Conservation (phyloP, 1,140 invertebrate species). For the Bombus terrestris region DNA sequence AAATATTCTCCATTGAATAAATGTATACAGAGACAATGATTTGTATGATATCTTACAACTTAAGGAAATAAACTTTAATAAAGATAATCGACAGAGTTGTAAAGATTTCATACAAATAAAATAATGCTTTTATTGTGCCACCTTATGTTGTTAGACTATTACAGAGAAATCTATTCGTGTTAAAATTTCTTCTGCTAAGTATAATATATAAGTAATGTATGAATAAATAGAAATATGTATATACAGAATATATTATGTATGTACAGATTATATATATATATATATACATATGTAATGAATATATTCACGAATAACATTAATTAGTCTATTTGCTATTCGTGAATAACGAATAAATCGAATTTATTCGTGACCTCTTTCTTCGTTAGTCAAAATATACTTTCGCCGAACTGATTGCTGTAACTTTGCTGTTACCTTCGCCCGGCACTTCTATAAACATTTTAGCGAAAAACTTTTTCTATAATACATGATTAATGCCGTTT, state of each 20-base stretch:
- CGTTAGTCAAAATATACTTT: neutral
- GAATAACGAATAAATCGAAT: neutral
- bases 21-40: constrained; percentile 22
- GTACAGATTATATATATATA: neutral
- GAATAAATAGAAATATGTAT: constrained; percentile 54
- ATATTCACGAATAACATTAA: neutral
- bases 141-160: constrained; percentile 75
- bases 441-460: neutral
- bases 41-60: constrained; percentile 45
- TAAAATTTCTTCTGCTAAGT: constrained; percentile 71
- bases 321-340: neutral
- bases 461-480: neutral
- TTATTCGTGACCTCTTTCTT: neutral
- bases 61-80: constrained; percentile 26
- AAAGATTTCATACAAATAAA: constrained; percentile 55
- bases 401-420: neutral
- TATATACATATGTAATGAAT: constrained; percentile 25
- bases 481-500: neutral
- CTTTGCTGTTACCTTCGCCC: neutral
- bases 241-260: constrained; percentile 24
- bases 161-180: constrained; percentile 78
- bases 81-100: constrained; percentile 7
- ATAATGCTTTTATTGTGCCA: constrained; percentile 71
- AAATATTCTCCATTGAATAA: constrained; percentile 17
- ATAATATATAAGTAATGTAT: constrained; percentile 62